These are phyloP conservation scores for Serilophus lunatus DNA, from an alignment of 2,113 vertebrate species.

Conservation along the genomic window DNA sequence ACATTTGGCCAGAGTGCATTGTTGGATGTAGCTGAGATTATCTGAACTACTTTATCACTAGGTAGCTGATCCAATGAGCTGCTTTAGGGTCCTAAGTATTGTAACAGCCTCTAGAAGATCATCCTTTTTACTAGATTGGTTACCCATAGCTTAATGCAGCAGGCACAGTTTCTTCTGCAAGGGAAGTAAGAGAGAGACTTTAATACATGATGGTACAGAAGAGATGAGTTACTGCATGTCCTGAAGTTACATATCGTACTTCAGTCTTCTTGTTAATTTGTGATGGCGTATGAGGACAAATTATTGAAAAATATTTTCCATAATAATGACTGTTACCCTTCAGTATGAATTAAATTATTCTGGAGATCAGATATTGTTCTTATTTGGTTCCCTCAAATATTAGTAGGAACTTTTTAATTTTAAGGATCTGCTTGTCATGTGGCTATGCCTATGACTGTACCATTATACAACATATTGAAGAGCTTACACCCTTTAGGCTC, in stretches of 20 bases:
- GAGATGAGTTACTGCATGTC: neutral
- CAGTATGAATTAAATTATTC: neutral
- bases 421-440: neutral
- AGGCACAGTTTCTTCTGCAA: neutral
- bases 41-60: slow-evolving; percentile 12
- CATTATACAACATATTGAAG: neutral
- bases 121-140: neutral
- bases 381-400: neutral
- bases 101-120: neutral
- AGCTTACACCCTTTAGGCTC: neutral
- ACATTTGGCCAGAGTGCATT: slow-evolving; percentile 9
- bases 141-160: neutral
- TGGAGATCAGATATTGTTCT: neutral
- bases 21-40: slow-evolving; percentile 16
- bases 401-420: neutral
- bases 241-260: neutral
- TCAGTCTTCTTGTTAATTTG: neutral
- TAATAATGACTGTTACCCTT: neutral
- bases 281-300: neutral
- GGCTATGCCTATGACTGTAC: neutral
- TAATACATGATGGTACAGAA: neutral
- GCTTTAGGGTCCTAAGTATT: slow-evolving; percentile 32
- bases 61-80: slow-evolving; percentile 26
- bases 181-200: neutral
- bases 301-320: neutral